Conservation (phyloP, 1,140 invertebrate species). For the Gyrodactylus bullatarudis region DNA sequence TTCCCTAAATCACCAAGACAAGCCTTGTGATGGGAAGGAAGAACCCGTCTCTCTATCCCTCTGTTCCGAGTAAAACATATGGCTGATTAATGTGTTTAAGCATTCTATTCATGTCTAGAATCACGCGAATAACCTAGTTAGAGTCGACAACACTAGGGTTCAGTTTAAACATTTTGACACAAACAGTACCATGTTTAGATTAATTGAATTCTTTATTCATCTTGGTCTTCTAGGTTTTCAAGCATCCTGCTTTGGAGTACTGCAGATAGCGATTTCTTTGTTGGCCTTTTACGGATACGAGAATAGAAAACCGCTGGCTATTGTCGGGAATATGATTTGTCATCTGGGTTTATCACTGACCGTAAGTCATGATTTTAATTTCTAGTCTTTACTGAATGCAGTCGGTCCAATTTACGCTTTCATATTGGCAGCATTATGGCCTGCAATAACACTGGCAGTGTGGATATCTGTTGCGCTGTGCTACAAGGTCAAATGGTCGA, state of each 20-base stretch:
- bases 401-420: background rate
- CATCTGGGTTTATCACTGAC: background rate
- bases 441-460: background rate
- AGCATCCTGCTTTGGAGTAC: background rate
- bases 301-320: background rate
- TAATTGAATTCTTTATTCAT: too few relatives aligned
- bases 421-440: background rate
- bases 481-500: background rate
- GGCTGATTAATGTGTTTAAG: too few relatives aligned
- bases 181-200: background rate
- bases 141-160: too few relatives aligned
- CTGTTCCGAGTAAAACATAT: too few relatives aligned
- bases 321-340: background rate
- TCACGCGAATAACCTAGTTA: too few relatives aligned
- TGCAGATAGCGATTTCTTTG: background rate
- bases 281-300: background rate
- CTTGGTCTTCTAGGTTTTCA: background rate
- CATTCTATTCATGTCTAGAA: too few relatives aligned
- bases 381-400: background rate
- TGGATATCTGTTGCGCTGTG: background rate
- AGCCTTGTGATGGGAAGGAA: too few relatives aligned
- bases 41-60: too few relatives aligned
- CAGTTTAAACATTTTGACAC: background rate
- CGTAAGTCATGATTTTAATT: background rate
- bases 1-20: too few relatives aligned